Evolutionary conservation across 2,888 invertebrate species (phyloP).

Genomic region (Drosophila melanocephala): DNA sequence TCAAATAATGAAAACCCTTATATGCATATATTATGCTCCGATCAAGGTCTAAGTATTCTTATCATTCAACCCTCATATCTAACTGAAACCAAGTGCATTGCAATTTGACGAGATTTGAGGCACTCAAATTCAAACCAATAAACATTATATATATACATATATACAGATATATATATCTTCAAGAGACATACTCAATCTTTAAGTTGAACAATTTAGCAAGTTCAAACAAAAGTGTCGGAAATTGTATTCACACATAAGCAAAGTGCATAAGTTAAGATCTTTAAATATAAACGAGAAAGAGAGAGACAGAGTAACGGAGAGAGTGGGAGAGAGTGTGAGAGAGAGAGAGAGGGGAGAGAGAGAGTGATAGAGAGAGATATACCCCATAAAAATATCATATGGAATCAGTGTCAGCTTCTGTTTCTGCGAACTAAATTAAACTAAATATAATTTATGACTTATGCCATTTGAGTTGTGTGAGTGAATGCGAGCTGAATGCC

Average conservation of each 20-base stretch:
- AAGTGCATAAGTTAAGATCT: conserved; percentile 19
- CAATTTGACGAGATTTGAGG: conserved; percentile 38
- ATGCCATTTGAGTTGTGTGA: conserved; percentile 45
- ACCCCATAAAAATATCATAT: conserved; percentile 15
- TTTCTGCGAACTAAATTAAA: conserved; percentile 61
- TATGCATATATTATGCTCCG: not conserved
- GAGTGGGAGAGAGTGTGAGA: not conserved
- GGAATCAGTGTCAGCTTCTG: conserved; percentile 49
- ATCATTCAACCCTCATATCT: not conserved
- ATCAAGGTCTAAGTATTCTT: conserved; percentile 17
- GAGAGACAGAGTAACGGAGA: not conserved
- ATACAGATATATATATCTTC: conserved; percentile 1
- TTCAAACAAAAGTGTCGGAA: conserved; percentile 50
- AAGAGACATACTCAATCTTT: conserved; percentile 20
- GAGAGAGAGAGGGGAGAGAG: not conserved
- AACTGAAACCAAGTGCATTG: conserved; percentile 23
- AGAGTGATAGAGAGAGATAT: not conserved
- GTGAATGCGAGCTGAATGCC: conserved; percentile 9
- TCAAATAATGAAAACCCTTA: not conserved
- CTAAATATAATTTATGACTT: conserved; percentile 77
- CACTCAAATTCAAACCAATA: conserved; percentile 46
- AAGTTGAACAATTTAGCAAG: conserved; percentile 67
- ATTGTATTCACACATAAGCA: conserved; percentile 13
- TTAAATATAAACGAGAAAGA: not conserved
- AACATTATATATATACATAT: conserved; percentile 28